These are phyloP conservation scores for Gallinago stenura DNA, from an alignment of 2,797 vertebrate genomes.

Conservation along the genomic window DNA sequence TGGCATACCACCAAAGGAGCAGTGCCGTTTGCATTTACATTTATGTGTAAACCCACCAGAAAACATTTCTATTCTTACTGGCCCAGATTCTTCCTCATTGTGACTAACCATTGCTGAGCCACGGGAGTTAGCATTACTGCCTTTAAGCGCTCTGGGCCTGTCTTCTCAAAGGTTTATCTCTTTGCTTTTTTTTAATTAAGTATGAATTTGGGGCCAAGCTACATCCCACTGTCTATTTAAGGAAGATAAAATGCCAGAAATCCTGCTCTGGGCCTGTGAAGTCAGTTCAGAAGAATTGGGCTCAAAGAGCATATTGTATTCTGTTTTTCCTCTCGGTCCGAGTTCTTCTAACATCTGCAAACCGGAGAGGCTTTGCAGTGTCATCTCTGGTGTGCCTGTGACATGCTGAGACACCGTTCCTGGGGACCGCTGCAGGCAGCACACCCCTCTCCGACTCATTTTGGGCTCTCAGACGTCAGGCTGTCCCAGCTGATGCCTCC, in stretches of 20 bases:
- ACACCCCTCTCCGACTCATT: not conserved
- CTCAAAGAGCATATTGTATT: constrained; percentile 26
- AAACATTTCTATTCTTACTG: constrained; percentile 56
- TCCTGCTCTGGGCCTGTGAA: constrained; percentile 17
- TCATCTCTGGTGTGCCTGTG: not conserved
- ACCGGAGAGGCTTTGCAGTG: not conserved
- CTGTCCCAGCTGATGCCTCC: not conserved
- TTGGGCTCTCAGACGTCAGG: not conserved
- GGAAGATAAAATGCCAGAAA: constrained; percentile 31
- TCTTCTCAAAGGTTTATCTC: constrained; percentile 24
- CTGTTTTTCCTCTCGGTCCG: not conserved
- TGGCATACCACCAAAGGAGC: not conserved
- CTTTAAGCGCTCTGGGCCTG: not conserved
- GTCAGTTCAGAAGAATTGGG: constrained; percentile 23
- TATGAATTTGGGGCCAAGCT: not conserved
- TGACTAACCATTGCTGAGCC: constrained; percentile 30
- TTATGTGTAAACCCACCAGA: constrained; percentile 19
- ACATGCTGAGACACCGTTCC: not conserved
- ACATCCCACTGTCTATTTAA: constrained; percentile 5
- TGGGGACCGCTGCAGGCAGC: not conserved
- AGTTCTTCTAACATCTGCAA: not conserved
- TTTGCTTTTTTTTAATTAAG: not conserved
- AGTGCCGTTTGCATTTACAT: constrained; percentile 1
- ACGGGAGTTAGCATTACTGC: not conserved
- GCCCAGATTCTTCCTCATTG: constrained; percentile 24